Evolutionary conservation across 1,140 invertebrate genomes (phyloP), one percentile per base, ranked within the genome.

Genomic region (Euschistus heros): DNA sequence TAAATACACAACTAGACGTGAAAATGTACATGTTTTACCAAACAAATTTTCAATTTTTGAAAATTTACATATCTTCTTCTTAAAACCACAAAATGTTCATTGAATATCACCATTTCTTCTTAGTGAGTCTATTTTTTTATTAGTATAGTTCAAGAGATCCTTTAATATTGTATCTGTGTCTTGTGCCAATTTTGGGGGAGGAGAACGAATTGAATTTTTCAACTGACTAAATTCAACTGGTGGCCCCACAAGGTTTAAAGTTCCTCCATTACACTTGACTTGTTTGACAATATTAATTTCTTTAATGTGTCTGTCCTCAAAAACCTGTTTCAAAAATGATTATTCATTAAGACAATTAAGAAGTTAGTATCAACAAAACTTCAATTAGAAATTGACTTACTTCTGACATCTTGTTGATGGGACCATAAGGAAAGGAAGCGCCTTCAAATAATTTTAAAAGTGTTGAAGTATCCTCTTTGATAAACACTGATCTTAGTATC

Each of bases 171-270:
- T 80, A 50, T 78, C 73, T 0, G 94, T 97, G 72, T 98, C 93
- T 76, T 97, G 82, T 0, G 93, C 95, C 26, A 96, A 77, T 26
- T 78, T 73, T 0, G 94, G 94, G 17, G 94, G 93, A n/a, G 92
- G 80, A 15, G 76, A 78, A 65, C 86, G 80, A 0, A 85, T 80
- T 66, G 77, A 72, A 74, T 92, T 92, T n/a, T 78, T 77, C 0
- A 82, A 82, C 37, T 82, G 80, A 69, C 86, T 89, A 72, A 85
- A 97, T 54, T 79, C 80, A 0, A 96, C 93, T 0, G 94, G 84
- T 13, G 93, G 91, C 0, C 89, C 92, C 4, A 95, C 86, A 18
- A 96, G 75, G 74, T 87, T 90, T 0, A 97, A 77, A 57, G 75
- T 80, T 0, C 87, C 90, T 44, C 82, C 83, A 55, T 75, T 77